These are phyloP conservation scores for Drosophila mettleri DNA, from an alignment of 2,888 invertebrate genomes.

Conservation along the genomic window DNA sequence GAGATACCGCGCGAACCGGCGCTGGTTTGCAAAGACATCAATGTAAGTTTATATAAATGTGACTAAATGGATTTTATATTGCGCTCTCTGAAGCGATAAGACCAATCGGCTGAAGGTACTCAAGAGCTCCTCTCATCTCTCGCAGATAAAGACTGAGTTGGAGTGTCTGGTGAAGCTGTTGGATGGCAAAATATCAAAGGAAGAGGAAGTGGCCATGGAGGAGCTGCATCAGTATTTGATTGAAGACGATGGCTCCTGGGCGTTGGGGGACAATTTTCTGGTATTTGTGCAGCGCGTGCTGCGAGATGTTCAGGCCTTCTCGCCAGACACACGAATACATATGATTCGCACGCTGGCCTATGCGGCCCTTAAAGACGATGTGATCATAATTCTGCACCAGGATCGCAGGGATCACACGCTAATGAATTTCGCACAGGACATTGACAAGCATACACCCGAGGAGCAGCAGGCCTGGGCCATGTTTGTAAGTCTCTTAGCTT, in stretches of 20 bases:
- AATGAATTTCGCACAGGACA: conserved; percentile 93
- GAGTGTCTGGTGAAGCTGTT: conserved; percentile 89
- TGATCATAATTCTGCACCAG: conserved; percentile 94
- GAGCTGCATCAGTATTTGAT: conserved; percentile 95
- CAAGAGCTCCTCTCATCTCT: not conserved
- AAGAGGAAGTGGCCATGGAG: conserved; percentile 90
- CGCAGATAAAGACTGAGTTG: conserved; percentile 89
- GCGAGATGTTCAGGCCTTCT: conserved; percentile 86
- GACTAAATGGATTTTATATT: not conserved
- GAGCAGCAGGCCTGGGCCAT: conserved; percentile 93
- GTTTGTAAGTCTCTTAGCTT: conserved; percentile 87
- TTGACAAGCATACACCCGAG: conserved; percentile 90
- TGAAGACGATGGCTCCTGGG: conserved; percentile 96
- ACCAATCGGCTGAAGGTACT: not conserved
- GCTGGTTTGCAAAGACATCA: conserved; percentile 91
- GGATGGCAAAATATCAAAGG: conserved; percentile 90
- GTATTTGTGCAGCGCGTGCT: conserved; percentile 90
- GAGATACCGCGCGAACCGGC: conserved; percentile 91
- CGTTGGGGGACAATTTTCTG: conserved; percentile 94
- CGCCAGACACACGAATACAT: conserved; percentile 88
- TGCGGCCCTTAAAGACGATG: conserved; percentile 94
- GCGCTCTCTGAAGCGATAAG: not conserved
- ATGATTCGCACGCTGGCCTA: conserved; percentile 90
- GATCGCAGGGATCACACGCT: conserved; percentile 94
- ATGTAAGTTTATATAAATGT: conserved; percentile 86